Evolutionary conservation across 2,797 vertebrate species (phyloP), one percentile per base, ranked within the genome.

Genomic region (Lutjanus campechanus): DNA sequence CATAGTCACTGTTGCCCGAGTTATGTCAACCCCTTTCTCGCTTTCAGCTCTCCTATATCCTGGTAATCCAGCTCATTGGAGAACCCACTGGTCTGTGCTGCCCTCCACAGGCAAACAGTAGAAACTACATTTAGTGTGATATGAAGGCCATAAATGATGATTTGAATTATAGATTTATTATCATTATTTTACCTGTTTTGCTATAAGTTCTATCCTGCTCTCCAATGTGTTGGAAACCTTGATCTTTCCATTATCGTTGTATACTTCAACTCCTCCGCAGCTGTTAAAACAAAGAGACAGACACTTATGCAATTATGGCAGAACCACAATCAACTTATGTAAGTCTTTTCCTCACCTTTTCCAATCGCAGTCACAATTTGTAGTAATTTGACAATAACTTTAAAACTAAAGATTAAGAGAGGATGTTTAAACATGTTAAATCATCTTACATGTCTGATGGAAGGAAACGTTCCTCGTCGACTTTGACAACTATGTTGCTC

Each of bases 191-290:
- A 99, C 98, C 97, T 99, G 98, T 74, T 98, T 97, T 41, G 97
- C 97, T 49, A 98, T 95, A 61, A 99, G 97, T 8, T 98, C 97
- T 90, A 99, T 94, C 16, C 97, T 94, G 94, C 96, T 98, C 90
- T 99, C 98, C 89, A 99, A 88, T 17, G 98, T 98, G 92, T 99
- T 99, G 74, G 97, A 96, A 71, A 99, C 97, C 81, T 99, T 99
- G 87, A 99, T 99, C 94, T 97, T 99, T 47, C 96, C 95, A 83
- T 98, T 97, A 13, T 94, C 93, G 12, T 96, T 99, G 65, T 96
- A 99, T 51, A 98, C 81, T 89, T 99, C 98, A 72, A 99, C 92
- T 71, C 98, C 98, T 73, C 98, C 98, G 49, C 97, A 96, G 88
- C 98, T 99, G 85, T 64, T 20, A 13, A 73, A 78, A 87, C 7